phyloP scores from a whole-genome alignment of 2,113 vertebrate species.

The Ellobius talpinus region DNA sequence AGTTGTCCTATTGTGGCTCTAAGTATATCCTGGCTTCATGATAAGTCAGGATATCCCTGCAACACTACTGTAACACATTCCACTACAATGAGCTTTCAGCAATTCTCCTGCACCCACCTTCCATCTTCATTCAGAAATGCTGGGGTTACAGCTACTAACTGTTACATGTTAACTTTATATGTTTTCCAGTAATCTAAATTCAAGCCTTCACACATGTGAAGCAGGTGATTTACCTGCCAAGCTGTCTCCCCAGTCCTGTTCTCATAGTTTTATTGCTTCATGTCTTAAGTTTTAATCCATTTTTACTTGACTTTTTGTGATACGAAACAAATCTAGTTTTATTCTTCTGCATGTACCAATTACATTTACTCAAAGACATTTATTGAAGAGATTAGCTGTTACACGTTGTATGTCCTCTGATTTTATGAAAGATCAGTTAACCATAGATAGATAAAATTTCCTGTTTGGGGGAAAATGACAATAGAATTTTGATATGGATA shows the following conservation, averaged over 20 bases:
- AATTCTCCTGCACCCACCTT: background rate
- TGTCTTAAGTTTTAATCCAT: background rate
- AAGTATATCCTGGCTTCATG: too few species aligned
- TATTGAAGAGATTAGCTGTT: background rate
- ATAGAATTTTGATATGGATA: background rate
- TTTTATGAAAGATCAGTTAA: background rate
- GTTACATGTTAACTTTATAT: background rate
- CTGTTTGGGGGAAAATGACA: background rate
- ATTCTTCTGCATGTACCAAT: background rate
- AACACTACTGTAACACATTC: too few species aligned
- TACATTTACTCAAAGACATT: background rate
- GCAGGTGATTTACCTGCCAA: background rate
- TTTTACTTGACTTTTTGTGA: background rate
- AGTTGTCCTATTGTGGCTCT: too few species aligned
- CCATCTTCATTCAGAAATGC: background rate
- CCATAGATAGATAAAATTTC: background rate
- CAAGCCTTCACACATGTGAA: background rate
- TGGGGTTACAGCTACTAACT: background rate
- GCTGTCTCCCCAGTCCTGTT: background rate
- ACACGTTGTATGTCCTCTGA: background rate
- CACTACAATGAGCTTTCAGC: background rate
- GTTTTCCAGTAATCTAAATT: background rate
- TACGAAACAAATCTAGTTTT: background rate
- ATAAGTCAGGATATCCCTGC: too few species aligned
- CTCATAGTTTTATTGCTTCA: background rate